Evolutionary conservation across 2,113 vertebrate species (phyloP).

Genomic region (Pterophyllum scalare): DNA sequence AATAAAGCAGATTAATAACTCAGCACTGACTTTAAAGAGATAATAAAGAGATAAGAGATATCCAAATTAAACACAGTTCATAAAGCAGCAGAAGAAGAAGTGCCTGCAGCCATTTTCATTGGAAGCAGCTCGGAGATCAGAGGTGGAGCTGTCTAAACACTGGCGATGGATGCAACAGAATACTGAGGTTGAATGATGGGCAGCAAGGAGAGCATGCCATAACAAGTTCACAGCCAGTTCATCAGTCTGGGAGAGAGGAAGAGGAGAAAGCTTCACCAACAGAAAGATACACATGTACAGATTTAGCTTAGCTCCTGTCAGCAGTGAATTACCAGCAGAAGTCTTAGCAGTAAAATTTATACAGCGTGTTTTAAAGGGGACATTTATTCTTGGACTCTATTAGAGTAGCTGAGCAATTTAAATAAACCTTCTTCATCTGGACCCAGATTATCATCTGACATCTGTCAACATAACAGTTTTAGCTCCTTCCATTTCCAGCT

Average conservation of each 20-base stretch:
- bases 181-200: constrained; percentile 60
- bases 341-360: neutral
- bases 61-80: neutral
- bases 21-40: neutral
- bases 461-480: neutral
- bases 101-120: neutral
- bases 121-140: constrained; percentile 29
- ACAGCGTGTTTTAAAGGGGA: neutral
- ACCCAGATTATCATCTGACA: neutral
- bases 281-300: neutral
- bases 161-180: constrained; percentile 54
- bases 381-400: neutral
- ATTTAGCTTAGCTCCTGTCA: neutral
- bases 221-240: constrained; percentile 67
- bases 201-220: constrained; percentile 31
- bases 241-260: constrained; percentile 29
- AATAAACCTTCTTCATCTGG: neutral
- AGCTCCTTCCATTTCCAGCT: neutral
- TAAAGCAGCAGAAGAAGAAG: neutral
- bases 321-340: neutral
- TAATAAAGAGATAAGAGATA: neutral
- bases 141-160: constrained; percentile 58
- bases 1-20: neutral
- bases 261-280: neutral
- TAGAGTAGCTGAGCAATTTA: neutral